A percentile compares a stretch with the other conserved stretches of the same genome.
phyloP scores from a whole-genome alignment of 2,888 invertebrate genomes.

The Arge pagana region DNA sequence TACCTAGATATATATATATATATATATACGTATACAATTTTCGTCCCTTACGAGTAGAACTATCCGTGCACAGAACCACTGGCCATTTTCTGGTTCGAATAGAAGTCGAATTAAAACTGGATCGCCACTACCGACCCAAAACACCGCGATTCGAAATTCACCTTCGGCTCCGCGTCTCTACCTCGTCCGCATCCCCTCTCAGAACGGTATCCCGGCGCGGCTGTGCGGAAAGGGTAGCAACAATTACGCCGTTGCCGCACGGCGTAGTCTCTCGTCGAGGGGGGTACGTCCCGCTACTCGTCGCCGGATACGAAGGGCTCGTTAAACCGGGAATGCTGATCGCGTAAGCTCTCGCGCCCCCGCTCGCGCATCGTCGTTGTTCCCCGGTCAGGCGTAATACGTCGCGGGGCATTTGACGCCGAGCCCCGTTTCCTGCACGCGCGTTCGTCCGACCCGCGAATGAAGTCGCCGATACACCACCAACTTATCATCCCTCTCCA shows the following conservation, averaged over 20 bases:
- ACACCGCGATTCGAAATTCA: no score
- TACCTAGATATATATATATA: no score
- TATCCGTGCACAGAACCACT: no score
- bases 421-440: not conserved
- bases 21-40: no score
- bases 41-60: no score
- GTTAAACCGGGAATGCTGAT: slow-evolving; percentile 55
- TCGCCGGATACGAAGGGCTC: slow-evolving; percentile 45
- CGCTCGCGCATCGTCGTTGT: slow-evolving; percentile 16
- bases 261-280: not conserved
- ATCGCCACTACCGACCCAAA: no score
- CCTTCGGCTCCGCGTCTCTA: no score
- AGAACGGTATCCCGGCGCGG: no score
- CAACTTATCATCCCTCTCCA: slow-evolving; percentile 15
- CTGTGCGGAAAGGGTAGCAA: slow-evolving; percentile 32
- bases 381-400: slow-evolving; percentile 42
- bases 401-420: slow-evolving; percentile 39
- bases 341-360: slow-evolving; percentile 46
- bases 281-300: slow-evolving; percentile 17
- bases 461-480: slow-evolving; percentile 21
- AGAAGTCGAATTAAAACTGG: no score
- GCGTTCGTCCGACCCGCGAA: slow-evolving; percentile 5
- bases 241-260: slow-evolving; percentile 19
- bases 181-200: no score
- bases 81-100: no score